Base-by-base conservation (phyloP, 2,888 invertebrate genomes). In the Eumacrocentrus americanus region DNA sequence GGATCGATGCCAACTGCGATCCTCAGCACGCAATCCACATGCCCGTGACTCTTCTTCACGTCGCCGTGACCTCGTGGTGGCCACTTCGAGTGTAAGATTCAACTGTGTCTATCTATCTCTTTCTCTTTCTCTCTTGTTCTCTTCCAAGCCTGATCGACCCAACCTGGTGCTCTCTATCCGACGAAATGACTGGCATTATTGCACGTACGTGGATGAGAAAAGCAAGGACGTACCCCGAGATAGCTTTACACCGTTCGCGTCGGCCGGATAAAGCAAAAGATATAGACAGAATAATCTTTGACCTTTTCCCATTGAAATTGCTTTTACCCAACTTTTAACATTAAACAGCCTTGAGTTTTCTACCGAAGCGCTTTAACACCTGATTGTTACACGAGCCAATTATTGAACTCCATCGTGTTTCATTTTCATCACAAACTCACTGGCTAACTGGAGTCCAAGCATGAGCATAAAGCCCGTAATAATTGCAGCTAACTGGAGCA, bases 391-490 rank as follows among this genome's bases (percentile, higher is more conserved):
- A 18, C 6, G 9, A 42, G 20, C 6, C 14, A 12, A 46, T 46
- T 46, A n/a, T n/a, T n/a, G n/a, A n/a, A n/a, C n/a, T n/a, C n/a
- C n/a, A n/a, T n/a, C n/a, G n/a, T n/a, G n/a, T n/a, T n/a, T n/a
- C n/a, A 52, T 46, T n/a, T 20, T n/a, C 5, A 7, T 18, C 34
- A 1, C 40, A 18, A 62, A 79, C 79, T 79, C 74, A 78, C 79
- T 79, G 60, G 74, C 73, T 51, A 80, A 69, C 62, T 83, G 84
- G 63, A 85, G 81, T 40, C 78, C 81, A 66, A 86, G 81, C 87
- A 87, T 87, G 63, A 85, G 81, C 67, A 80, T 76, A 72, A 87
- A 87, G 53, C 87, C 87, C 14, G 82, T 73, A 61, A 86, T 74
- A 63, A 87, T 86, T 29, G 86, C 84, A 2, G 84, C 69, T 16